A percentile compares a stretch with the other conserved stretches of the same genome.
These are phyloP conservation scores for Urocynchramus pylzowi DNA, from an alignment of 2,113 vertebrate genomes.

Conservation along the genomic window DNA sequence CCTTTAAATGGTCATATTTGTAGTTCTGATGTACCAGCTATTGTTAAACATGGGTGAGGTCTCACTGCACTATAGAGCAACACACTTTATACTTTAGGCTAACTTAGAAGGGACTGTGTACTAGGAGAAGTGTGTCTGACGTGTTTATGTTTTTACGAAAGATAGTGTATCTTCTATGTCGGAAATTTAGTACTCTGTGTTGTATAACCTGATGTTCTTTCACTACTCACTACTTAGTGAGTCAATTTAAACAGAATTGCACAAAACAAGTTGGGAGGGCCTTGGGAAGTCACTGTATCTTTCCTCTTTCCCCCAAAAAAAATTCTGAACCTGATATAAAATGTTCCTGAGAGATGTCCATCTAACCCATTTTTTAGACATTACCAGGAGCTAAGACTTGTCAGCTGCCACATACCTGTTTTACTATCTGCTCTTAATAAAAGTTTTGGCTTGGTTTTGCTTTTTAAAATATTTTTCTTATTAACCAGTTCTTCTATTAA, in stretches of 20 bases:
- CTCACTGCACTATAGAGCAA: background rate
- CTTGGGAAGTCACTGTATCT: background rate
- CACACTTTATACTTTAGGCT: background rate
- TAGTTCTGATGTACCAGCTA: background rate
- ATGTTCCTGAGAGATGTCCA: background rate
- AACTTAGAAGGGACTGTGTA: background rate
- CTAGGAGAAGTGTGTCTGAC: background rate
- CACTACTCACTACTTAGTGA: rapidly evolving
- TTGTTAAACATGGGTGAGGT: background rate
- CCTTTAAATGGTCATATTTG: background rate
- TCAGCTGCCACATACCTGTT: background rate
- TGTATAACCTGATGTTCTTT: background rate
- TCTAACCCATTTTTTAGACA: background rate
- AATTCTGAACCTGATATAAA: background rate
- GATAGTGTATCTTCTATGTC: background rate
- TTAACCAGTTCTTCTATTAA: background rate
- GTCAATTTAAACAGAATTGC: background rate
- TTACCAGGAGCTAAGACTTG: background rate
- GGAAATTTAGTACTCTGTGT: background rate
- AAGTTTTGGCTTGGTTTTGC: background rate
- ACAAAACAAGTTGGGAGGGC: background rate
- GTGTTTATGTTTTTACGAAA: background rate
- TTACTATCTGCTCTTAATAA: background rate
- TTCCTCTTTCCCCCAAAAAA: rapidly evolving
- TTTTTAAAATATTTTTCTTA: background rate